A percentile compares a stretch with the other conserved stretches of the same genome.
These are phyloP conservation scores for Latrodectus geometricus DNA, from an alignment of 1,140 invertebrate species.

Conservation along the genomic window DNA sequence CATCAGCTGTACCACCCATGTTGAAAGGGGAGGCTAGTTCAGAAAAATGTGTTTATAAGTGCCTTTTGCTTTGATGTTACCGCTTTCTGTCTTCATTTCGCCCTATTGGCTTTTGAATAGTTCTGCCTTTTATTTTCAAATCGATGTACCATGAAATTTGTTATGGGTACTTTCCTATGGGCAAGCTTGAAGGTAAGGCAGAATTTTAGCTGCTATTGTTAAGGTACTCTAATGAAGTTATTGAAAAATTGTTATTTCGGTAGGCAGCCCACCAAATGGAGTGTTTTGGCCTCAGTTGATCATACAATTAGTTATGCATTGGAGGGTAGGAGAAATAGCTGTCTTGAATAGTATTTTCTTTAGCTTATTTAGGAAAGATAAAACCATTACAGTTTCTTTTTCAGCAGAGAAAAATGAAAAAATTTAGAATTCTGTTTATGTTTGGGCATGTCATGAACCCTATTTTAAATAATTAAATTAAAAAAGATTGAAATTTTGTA, in stretches of 20 bases:
- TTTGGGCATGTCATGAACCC: too few species aligned
- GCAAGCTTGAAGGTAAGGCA: neutral
- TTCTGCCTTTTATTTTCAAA: neutral
- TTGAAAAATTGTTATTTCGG: neutral
- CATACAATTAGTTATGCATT: too few species aligned
- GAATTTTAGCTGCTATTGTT: neutral
- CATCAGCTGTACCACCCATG: neutral
- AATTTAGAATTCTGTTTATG: too few species aligned
- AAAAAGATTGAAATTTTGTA: too few species aligned
- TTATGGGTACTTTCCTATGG: neutral
- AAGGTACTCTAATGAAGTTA: neutral
- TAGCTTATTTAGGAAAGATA: too few species aligned
- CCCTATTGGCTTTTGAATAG: neutral
- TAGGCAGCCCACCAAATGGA: too few species aligned
- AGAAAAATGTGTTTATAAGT: neutral
- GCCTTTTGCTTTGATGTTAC: neutral
- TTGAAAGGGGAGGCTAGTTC: neutral
- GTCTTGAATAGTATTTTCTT: too few species aligned
- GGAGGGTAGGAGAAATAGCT: too few species aligned
- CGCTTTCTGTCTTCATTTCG: neutral
- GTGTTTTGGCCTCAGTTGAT: too few species aligned
- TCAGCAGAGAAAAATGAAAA: too few species aligned
- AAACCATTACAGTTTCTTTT: too few species aligned
- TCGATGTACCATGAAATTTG: neutral
- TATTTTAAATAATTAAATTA: too few species aligned